Percentiles rank a stretch among this genome's conserved stretches.
These are phyloP conservation scores for Callinectes sapidus DNA, from an alignment of 2,888 invertebrate genomes.

Conservation along the genomic window DNA sequence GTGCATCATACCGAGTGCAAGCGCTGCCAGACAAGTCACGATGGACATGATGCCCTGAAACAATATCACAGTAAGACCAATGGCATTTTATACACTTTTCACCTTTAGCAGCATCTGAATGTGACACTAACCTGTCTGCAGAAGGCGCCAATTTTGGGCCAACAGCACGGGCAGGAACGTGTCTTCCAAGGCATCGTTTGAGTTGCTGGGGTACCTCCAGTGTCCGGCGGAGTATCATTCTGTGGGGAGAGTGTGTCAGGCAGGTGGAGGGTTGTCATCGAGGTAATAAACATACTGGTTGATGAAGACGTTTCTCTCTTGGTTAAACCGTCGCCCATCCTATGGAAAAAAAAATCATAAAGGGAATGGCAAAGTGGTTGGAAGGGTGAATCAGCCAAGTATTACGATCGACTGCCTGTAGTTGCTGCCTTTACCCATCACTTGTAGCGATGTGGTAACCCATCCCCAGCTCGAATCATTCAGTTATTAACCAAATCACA, in stretches of 20 bases:
- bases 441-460: neutral
- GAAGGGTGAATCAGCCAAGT: neutral
- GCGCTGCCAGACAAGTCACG: constrained; percentile 49
- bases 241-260: neutral
- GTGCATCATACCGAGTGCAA: constrained; percentile 45
- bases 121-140: constrained; percentile 10
- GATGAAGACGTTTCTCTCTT: neutral
- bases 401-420: neutral
- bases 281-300: neutral
- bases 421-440: neutral
- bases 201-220: neutral
- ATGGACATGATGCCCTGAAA: constrained; percentile 43
- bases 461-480: neutral
- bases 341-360: neutral
- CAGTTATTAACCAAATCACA: neutral
- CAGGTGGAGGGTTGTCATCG: neutral
- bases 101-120: neutral
- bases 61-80: neutral
- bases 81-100: too few species aligned
- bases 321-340: neutral
- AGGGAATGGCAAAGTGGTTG: neutral
- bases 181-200: neutral
- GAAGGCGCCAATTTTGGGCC: neutral
- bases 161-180: neutral
- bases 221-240: neutral